These are phyloP conservation scores for Shargacucullia verbasci DNA, from an alignment of 2,888 invertebrate species.

Conservation along the genomic window DNA sequence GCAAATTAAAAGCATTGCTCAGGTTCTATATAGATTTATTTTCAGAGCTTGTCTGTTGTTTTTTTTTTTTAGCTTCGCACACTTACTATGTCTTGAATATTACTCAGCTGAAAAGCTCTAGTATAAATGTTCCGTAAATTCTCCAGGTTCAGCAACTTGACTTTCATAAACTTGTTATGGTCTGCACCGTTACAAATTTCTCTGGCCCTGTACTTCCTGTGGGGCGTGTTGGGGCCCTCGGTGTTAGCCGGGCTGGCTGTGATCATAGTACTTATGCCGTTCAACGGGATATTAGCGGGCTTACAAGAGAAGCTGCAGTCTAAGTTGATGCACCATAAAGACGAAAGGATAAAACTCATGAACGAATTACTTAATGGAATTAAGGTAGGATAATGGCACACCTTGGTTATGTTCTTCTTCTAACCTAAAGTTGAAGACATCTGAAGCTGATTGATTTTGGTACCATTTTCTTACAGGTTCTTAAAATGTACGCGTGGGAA, in stretches of 20 bases:
- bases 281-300: slow-evolving; percentile 93
- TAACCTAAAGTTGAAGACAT: no score
- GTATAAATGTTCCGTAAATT: background rate
- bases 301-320: slow-evolving; percentile 92
- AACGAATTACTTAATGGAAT: slow-evolving; percentile 96
- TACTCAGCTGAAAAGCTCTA: no score
- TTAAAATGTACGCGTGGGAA: slow-evolving; percentile 97
- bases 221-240: slow-evolving; percentile 92
- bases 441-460: background rate
- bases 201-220: slow-evolving; percentile 93
- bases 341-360: slow-evolving; percentile 95
- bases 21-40: no score
- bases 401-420: background rate
- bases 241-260: slow-evolving; percentile 96
- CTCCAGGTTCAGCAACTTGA: slow-evolving; percentile 91
- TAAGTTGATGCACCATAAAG: slow-evolving; percentile 95
- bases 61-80: no score
- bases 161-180: slow-evolving; percentile 94
- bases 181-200: slow-evolving; percentile 95
- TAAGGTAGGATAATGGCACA: slow-evolving; percentile 86
- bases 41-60: no score
- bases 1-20: no score
- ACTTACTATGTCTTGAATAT: no score
- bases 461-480: slow-evolving; percentile 69
- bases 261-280: slow-evolving; percentile 95